A percentile compares a stretch with the other conserved stretches of the same genome.
Conservation (phyloP, 2,797 vertebrate species). For the Myioborus miniatus region DNA sequence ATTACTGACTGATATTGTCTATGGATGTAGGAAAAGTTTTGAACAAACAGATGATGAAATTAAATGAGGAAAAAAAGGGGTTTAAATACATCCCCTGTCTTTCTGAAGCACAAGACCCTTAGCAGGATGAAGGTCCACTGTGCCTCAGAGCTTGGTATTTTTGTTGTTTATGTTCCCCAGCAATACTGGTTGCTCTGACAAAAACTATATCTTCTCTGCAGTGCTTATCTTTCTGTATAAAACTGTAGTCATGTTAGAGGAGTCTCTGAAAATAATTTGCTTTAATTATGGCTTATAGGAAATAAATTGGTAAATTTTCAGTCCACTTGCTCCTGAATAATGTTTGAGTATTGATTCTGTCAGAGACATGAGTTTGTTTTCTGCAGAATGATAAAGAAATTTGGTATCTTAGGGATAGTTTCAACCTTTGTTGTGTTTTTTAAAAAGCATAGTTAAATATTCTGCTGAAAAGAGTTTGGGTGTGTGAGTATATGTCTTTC, state of each 20-base stretch:
- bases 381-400: background rate
- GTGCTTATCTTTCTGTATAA: background rate
- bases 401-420: background rate
- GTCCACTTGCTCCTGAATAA: background rate
- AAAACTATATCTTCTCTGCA: background rate
- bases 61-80: background rate
- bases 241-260: background rate
- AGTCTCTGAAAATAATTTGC: background rate
- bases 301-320: background rate
- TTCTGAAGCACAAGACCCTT: background rate
- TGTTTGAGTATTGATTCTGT: background rate
- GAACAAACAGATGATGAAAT: background rate
- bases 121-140: rapidly evolving
- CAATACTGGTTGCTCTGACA: background rate
- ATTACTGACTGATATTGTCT: background rate
- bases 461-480: background rate
- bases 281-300: background rate
- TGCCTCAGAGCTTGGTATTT: background rate
- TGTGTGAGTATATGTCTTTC: background rate
- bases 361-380: background rate
- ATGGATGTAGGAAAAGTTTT: background rate
- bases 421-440: background rate
- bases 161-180: rapidly evolving
- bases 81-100: rapidly evolving
- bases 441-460: background rate